Percentiles rank a stretch among this genome's conserved stretches.
Conservation (phyloP, 92 coral and sea anemone genomes). For the Phymanthus crucifer region DNA sequence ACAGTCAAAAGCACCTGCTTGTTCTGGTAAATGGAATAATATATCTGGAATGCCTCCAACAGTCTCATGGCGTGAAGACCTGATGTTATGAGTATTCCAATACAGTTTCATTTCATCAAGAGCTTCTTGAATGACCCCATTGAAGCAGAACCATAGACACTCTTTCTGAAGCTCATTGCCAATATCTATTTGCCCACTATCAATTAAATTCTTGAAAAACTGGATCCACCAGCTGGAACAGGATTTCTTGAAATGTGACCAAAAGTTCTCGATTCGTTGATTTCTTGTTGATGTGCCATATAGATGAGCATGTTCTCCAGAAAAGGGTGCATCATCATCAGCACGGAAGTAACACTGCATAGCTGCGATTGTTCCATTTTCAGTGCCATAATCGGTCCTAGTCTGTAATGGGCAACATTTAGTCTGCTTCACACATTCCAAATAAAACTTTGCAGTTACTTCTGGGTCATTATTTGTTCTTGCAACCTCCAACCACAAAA, state of each 20-base stretch:
- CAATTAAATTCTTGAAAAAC: slow-evolving; percentile 33
- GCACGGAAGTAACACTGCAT: slow-evolving; percentile 36
- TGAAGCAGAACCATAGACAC: slow-evolving; percentile 60
- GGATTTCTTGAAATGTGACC: slow-evolving; percentile 37
- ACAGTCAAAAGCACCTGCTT: slow-evolving; percentile 58
- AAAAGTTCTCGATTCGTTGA: slow-evolving; percentile 51
- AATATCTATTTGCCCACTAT: slow-evolving; percentile 33
- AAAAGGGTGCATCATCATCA: slow-evolving; percentile 26
- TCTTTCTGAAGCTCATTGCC: slow-evolving; percentile 45
- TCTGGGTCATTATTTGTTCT: slow-evolving; percentile 3
- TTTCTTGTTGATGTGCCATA: slow-evolving; percentile 51
- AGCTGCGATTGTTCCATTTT: slow-evolving; percentile 44
- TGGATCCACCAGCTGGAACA: slow-evolving; percentile 51
- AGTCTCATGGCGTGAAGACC: slow-evolving; percentile 43
- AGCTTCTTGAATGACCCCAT: slow-evolving; percentile 35
- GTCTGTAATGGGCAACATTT: neutral
- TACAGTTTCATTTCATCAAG: slow-evolving; percentile 49
- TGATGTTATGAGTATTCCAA: slow-evolving; percentile 45
- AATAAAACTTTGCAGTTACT: slow-evolving; percentile 6
- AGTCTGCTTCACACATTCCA: slow-evolving; percentile 38
- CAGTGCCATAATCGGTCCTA: slow-evolving; percentile 47
- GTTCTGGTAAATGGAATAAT: neutral
- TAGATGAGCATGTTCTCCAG: slow-evolving; percentile 31
- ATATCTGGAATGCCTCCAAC: slow-evolving; percentile 53
- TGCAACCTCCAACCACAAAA: slow-evolving; percentile 2